Percentiles rank a stretch among this genome's conserved stretches.
phyloP scores from a whole-genome alignment of 2,888 invertebrate genomes.

The Ptilodon capucinus region DNA sequence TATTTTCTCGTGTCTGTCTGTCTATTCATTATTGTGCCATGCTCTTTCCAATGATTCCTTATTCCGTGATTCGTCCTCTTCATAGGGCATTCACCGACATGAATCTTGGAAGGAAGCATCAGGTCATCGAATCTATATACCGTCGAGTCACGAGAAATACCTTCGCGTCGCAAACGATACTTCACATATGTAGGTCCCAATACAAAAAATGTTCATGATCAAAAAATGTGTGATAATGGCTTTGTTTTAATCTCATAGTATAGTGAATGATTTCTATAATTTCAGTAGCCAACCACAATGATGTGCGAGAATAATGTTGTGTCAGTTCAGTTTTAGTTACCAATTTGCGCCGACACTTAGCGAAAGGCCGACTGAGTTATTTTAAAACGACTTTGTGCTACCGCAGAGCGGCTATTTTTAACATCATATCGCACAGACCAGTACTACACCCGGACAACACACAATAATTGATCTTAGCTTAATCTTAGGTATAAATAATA shows the following conservation, averaged over 20 bases:
- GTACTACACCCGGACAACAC: background rate
- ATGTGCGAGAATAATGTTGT: conserved; percentile 24
- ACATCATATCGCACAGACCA: background rate
- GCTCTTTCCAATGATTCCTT: no score
- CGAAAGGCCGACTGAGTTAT: conserved; percentile 19
- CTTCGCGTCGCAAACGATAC: background rate
- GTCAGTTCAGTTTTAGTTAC: conserved; percentile 19
- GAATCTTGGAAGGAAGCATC: conserved; percentile 16
- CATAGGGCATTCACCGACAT: background rate
- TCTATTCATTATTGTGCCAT: no score
- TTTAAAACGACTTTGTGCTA: conserved; percentile 17
- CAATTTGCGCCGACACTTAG: conserved; percentile 20
- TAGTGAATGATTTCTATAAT: conserved; percentile 19
- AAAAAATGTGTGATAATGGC: no score
- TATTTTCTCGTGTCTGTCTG: no score
- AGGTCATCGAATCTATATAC: conserved; percentile 40
- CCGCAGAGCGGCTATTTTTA: conserved; percentile 10
- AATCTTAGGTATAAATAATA: no score
- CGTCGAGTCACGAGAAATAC: conserved; percentile 28
- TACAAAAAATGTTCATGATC: no score
- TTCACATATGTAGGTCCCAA: no score
- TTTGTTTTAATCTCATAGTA: background rate
- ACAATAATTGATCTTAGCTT: background rate
- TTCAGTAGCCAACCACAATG: conserved; percentile 15
- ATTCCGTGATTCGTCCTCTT: no score